phyloP scores from a whole-genome alignment of 2,113 vertebrate species.

The Podarcis muralis region DNA sequence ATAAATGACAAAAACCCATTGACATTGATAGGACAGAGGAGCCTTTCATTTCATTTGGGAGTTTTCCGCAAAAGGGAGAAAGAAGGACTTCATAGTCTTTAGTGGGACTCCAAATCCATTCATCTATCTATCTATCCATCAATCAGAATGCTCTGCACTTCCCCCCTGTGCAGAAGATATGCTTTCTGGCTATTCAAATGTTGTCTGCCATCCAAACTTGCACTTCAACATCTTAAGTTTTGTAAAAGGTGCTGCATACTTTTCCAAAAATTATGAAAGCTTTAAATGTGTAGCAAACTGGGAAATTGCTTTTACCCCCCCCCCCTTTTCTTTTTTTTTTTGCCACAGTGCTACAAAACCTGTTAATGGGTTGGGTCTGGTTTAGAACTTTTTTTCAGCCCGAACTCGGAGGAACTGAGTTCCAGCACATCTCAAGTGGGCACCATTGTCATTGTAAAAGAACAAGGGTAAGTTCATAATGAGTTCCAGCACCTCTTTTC shows the following conservation, averaged over 20 bases:
- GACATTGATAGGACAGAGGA: slow-evolving; percentile 80
- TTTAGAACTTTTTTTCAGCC: too few species aligned
- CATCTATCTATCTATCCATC: slow-evolving; percentile 66
- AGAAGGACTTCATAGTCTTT: slow-evolving; percentile 76
- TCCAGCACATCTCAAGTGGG: background rate
- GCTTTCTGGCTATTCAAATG: slow-evolving; percentile 59
- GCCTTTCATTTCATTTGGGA: slow-evolving; percentile 76
- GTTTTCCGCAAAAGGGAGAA: slow-evolving; percentile 77
- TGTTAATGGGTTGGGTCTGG: background rate
- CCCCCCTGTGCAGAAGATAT: slow-evolving; percentile 60
- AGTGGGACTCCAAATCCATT: slow-evolving; percentile 73
- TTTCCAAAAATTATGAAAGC: background rate
- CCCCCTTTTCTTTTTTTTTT: background rate
- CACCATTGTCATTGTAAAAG: too few species aligned
- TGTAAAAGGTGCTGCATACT: background rate
- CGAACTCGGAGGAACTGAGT: background rate
- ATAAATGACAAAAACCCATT: slow-evolving; percentile 77
- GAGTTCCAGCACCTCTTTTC: too few species aligned
- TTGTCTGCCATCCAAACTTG: slow-evolving; percentile 29
- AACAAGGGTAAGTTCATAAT: too few species aligned
- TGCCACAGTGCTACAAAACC: background rate
- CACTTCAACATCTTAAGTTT: slow-evolving; percentile 2
- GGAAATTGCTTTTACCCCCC: background rate
- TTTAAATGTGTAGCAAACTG: background rate
- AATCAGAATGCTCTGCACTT: slow-evolving; percentile 66